Base-by-base conservation (phyloP, 1,140 invertebrate species). In the Drosophila cardini region DNA sequence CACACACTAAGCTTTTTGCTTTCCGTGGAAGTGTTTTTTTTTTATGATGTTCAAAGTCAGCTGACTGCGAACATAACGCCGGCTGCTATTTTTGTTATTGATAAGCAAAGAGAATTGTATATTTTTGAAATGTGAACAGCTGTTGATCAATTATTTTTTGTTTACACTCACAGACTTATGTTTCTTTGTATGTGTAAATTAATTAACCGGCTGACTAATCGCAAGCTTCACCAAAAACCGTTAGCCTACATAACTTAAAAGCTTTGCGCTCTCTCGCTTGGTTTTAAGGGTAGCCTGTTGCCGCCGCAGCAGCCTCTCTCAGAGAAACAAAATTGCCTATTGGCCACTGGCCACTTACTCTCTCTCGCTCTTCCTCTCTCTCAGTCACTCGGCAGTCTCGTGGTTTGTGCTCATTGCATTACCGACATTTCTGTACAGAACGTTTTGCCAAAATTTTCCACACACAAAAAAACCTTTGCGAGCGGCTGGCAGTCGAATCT, bases 201-300 rank as follows among this genome's bases (percentile, higher is more conserved):
- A 67, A 57, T 55, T 86, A 48, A 36, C 60, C 61, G 56, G 50
- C 63, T 70, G 69, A 72, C 26, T 65, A 38, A 64, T 60, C 67
- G 60, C 57, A 58, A 81, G 53, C 43, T 38, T n/a, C 38, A 36
- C 10, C n/a, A 3, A 26, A 9, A 36, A 36, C 13, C 60, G 48
- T 70, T 40, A 26, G 38, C 45, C 45, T 52, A 74, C 26, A 42
- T 65, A 67, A 45, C 48, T 72, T 46, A 1, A 13, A 53, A 76
- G 68, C 76, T 79, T 73, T 58, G 13, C 32, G 42, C 50, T 50
- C 56, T 67, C 38, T 34, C 53, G 45, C 50, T 76, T 65, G 67
- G 55, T 38, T 78, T 85, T 86, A 86, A 76, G 82, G 82, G 83
- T 86, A 78, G 82, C 82, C 82, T 83, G 79, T 80, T 87, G 67